phyloP scores from a whole-genome alignment of 2,888 invertebrate species.

The Acrobasis repandana region DNA sequence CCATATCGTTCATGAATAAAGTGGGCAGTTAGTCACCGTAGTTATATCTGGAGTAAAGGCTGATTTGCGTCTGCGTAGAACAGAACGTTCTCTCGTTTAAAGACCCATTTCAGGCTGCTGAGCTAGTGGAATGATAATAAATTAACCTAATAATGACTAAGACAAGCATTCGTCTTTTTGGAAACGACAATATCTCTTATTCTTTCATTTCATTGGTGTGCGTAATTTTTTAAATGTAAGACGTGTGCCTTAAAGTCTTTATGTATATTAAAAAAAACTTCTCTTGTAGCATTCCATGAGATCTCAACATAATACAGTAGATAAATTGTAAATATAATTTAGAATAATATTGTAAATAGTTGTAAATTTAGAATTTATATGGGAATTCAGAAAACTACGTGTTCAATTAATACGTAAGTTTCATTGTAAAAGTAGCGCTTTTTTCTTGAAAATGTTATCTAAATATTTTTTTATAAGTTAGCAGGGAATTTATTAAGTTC shows the following conservation, averaged over 20 bases:
- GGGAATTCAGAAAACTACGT: conserved; percentile 1
- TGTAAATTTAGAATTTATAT: conserved; percentile 1
- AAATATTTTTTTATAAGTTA: not conserved
- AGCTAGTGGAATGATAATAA: too few relatives aligned
- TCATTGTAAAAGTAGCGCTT: not conserved
- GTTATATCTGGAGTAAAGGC: too few relatives aligned
- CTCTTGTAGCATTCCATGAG: conserved; percentile 21
- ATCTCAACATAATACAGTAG: conserved; percentile 10
- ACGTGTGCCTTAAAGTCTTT: conserved; percentile 50
- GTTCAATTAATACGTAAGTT: conserved; percentile 3
- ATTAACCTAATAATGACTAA: too few relatives aligned
- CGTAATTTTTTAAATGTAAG: conserved; percentile 25
- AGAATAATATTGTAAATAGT: not conserved
- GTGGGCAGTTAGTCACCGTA: too few relatives aligned
- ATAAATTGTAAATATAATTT: conserved; percentile 5
- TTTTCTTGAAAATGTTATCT: not conserved
- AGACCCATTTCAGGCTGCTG: too few relatives aligned
- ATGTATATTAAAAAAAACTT: conserved; percentile 8
- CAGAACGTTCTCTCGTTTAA: too few relatives aligned
- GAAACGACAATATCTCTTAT: not conserved
- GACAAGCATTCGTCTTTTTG: too few relatives aligned
- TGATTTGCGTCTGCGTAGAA: too few relatives aligned
- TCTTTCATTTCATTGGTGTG: not conserved
- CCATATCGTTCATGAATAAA: too few relatives aligned
- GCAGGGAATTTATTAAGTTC: not conserved